Base-by-base conservation (phyloP, 2,113 vertebrate species). In the Oncorhynchus masou region DNA sequence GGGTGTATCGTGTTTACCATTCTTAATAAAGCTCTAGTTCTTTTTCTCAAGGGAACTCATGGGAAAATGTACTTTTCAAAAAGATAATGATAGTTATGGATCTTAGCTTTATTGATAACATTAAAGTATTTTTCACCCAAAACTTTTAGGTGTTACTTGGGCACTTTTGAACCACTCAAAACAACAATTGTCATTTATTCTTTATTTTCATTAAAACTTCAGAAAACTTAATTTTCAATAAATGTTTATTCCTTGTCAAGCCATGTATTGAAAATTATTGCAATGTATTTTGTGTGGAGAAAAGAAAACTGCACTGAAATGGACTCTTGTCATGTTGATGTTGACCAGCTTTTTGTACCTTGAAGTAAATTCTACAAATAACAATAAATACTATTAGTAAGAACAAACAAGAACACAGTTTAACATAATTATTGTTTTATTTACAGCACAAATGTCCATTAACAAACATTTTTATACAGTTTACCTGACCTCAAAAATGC, bases 361-460 rank as follows among this genome's bases (percentile, higher is more conserved):
- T 22, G 16, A 22, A 22, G 20, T 62, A 62, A 62, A 62, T 22
- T 8, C 19, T 22, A 62, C n/a, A n/a, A 62, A 9, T 62, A 62
- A 19, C 16, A 19, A 16, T 62, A 62, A 13, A 62, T 62, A 62
- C 2, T 39, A 29, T 51, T 29, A 24, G 68, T 45, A 15, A 39
- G 7, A 48, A 8, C 8, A 71, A 51, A 72, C 13, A 29, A 60
- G 7, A 16, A 76, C 20, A 70, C 70, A 29, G 67, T 68, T 69
- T 79, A 84, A 87, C 85, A 74, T 91, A 89, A 85, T 84, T 79
- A 81, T 78, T 86, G 79, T 90, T 93, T 92, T 93, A 93, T 93
- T 90, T 93, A 93, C 87, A 93, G 79, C 76, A 85, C 84, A 87
- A 20, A 86, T 74, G 78, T 85, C 71, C 64, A 86, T 86, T 86